Percentiles rank a stretch among this genome's conserved stretches.
These are phyloP conservation scores for Ylistrum balloti DNA, from an alignment of 1,140 invertebrate species.

Conservation along the genomic window DNA sequence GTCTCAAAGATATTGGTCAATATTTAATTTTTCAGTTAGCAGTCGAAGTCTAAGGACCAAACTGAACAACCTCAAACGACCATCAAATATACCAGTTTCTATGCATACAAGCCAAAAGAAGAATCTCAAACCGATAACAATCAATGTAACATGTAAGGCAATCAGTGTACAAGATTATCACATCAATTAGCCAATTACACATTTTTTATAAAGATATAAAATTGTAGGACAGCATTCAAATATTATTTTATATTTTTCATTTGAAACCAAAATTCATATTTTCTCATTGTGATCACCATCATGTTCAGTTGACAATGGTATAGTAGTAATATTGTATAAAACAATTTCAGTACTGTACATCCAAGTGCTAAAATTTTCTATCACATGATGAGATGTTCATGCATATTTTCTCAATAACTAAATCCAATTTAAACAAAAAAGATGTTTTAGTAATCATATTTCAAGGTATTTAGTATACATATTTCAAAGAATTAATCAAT, in stretches of 20 bases:
- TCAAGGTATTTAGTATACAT: too few relatives aligned
- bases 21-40: too few relatives aligned
- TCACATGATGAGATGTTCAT: not conserved
- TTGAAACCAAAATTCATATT: not conserved
- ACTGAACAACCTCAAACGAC: not conserved
- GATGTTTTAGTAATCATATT: too few relatives aligned
- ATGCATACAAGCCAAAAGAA: not conserved
- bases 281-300: slow-evolving; percentile 1
- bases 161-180: not conserved
- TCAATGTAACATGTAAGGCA: not conserved
- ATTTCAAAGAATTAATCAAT: too few relatives aligned
- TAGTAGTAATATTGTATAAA: not conserved
- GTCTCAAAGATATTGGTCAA: too few relatives aligned
- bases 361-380: not conserved
- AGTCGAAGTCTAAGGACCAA: not conserved
- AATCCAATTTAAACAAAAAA: too few relatives aligned
- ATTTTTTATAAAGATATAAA: not conserved
- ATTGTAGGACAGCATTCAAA: not conserved
- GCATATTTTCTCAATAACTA: too few relatives aligned
- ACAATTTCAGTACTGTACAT: not conserved
- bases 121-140: not conserved
- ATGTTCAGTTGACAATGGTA: not conserved
- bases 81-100: not conserved
- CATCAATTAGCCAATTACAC: not conserved
- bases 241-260: not conserved